Conservation (phyloP, 2,797 vertebrate species). For the Kryptopterus vitreolus region DNA sequence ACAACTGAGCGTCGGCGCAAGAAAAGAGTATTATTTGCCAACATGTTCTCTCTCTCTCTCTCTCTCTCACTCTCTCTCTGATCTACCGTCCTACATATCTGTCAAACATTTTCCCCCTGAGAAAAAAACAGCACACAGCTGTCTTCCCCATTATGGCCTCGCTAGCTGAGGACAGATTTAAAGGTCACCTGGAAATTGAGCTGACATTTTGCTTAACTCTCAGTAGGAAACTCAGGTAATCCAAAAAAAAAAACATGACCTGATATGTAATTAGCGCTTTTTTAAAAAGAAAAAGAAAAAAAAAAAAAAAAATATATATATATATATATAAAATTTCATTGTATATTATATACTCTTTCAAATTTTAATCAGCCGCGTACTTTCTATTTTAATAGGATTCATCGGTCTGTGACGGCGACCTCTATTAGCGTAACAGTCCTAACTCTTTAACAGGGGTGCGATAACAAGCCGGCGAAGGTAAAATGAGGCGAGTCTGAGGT, state of each 20-base stretch:
- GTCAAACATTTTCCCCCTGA: conserved; percentile 19
- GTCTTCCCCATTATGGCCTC: conserved; percentile 29
- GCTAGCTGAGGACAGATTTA: conserved; percentile 27
- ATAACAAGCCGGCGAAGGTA: not conserved
- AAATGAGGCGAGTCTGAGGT: not conserved
- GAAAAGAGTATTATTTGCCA: not conserved
- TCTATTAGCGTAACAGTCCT: not conserved
- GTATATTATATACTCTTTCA: not conserved
- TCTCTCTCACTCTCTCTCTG: not conserved
- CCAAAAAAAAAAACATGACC: conserved; percentile 13
- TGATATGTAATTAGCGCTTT: conserved; percentile 27
- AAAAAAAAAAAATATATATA: too few species aligned
- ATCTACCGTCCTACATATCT: conserved; percentile 15
- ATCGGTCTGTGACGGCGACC: not conserved
- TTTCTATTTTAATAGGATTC: not conserved
- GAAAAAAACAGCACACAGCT: conserved; percentile 29
- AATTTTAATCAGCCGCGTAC: conserved; percentile 16
- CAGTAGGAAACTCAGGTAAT: conserved; percentile 25
- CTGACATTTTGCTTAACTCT: conserved; percentile 34
- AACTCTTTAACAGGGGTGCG: not conserved
- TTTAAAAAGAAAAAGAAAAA: too few species aligned
- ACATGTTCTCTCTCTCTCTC: not conserved
- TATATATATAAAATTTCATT: too few species aligned
- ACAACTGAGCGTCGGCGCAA: conserved; percentile 3
- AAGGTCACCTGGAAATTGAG: conserved; percentile 47